Conservation (phyloP, 2,797 vertebrate genomes). For the Tauraco hartlaubi region DNA sequence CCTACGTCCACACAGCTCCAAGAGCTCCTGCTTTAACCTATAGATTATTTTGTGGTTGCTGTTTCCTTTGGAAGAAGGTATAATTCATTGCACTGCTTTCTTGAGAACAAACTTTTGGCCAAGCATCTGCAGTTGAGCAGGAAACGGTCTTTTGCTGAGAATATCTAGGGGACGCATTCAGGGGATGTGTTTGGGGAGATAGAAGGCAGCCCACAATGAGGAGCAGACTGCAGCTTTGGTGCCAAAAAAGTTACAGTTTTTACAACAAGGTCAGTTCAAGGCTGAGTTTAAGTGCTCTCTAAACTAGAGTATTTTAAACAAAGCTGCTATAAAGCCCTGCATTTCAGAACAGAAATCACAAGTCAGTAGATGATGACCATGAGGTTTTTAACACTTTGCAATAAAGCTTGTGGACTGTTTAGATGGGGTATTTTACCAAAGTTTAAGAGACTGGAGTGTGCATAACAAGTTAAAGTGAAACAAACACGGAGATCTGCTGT, state of each 20-base stretch:
- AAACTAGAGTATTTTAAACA: slow-evolving; percentile 11
- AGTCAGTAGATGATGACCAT: background rate
- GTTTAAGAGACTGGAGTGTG: background rate
- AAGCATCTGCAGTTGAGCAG: background rate
- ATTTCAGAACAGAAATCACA: background rate
- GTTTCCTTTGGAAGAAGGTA: background rate
- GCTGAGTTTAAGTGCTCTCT: slow-evolving; percentile 30
- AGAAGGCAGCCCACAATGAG: background rate
- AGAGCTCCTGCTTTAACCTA: background rate
- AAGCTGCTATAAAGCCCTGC: background rate
- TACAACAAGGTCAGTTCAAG: slow-evolving; percentile 28
- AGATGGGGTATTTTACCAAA: background rate
- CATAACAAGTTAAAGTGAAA: background rate
- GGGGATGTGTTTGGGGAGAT: background rate
- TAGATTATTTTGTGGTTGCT: background rate
- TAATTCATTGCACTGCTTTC: background rate
- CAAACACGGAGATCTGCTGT: background rate
- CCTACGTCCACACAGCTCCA: background rate
- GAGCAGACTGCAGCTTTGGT: background rate
- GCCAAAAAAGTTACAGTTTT: background rate
- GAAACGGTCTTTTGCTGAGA: slow-evolving; percentile 16
- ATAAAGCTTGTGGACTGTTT: background rate
- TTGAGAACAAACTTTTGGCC: background rate
- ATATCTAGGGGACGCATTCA: slow-evolving; percentile 14
- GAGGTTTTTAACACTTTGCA: background rate